phyloP scores from a whole-genome alignment of 1,140 invertebrate species.

The Acarapis woodi region DNA sequence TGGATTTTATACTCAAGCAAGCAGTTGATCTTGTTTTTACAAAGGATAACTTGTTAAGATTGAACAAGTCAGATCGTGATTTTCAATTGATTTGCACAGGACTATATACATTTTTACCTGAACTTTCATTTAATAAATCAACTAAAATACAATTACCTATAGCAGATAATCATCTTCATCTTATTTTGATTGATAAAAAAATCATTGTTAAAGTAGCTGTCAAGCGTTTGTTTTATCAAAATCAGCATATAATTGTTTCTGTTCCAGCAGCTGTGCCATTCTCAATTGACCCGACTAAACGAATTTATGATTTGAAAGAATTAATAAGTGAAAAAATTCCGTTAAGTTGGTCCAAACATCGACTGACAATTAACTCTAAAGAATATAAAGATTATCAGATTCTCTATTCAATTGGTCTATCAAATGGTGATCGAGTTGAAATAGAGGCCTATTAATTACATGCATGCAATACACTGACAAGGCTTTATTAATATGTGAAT shows the following conservation, averaged over 20 bases:
- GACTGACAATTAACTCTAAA: no score
- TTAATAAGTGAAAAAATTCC: not conserved
- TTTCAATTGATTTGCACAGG: not conserved
- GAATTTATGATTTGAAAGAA: not conserved
- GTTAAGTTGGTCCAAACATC: not conserved
- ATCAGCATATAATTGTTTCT: not conserved
- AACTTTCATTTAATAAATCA: not conserved
- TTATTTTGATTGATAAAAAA: not conserved
- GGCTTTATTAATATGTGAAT: no score
- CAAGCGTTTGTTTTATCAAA: not conserved
- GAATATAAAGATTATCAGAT: no score
- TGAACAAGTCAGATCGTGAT: not conserved
- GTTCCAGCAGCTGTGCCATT: not conserved
- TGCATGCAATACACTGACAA: no score
- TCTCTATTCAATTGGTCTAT: no score
- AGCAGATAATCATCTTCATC: not conserved
- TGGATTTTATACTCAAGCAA: no score
- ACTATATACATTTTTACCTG: not conserved
- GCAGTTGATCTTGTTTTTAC: no score
- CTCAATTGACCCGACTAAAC: not conserved
- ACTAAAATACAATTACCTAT: no score
- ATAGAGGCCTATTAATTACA: no score
- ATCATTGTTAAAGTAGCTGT: not conserved
- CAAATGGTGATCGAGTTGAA: no score
- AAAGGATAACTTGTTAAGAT: no score